Evolutionary conservation across 2,113 vertebrate genomes (phyloP).

Genomic region (Engystomops pustulosus): DNA sequence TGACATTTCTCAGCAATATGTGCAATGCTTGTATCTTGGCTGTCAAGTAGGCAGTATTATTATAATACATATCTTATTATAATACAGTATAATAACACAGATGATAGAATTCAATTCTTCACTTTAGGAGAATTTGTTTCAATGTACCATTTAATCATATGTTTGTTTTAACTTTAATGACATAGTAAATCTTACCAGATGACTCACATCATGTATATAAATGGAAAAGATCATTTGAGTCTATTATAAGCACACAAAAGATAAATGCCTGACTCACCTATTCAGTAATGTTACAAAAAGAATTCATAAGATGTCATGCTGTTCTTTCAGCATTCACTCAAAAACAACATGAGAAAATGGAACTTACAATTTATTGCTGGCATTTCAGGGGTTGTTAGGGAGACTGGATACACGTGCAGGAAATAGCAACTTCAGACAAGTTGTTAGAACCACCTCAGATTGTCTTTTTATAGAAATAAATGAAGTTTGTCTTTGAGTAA

Average conservation of each 20-base stretch:
- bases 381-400: slow-evolving; percentile 25
- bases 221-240: slow-evolving; percentile 37
- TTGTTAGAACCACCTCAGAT: not conserved
- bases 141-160: slow-evolving; percentile 50
- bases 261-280: slow-evolving; percentile 48
- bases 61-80: slow-evolving; percentile 14
- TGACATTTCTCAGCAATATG: slow-evolving; percentile 26
- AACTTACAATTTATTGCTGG: slow-evolving; percentile 33
- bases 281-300: slow-evolving; percentile 40
- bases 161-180: slow-evolving; percentile 50
- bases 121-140: slow-evolving; percentile 25
- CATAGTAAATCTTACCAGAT: slow-evolving; percentile 46
- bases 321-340: slow-evolving; percentile 37
- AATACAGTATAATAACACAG: slow-evolving; percentile 34
- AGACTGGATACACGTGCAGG: slow-evolving; percentile 20
- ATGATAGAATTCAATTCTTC: slow-evolving; percentile 15
- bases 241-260: slow-evolving; percentile 50
- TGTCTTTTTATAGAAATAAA: not conserved
- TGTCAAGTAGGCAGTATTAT: slow-evolving; percentile 17
- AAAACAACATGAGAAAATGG: slow-evolving; percentile 34
- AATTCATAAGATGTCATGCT: slow-evolving; percentile 33
- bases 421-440: slow-evolving; percentile 21
- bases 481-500: not conserved
- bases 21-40: not conserved
- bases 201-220: slow-evolving; percentile 40